Evolutionary conservation across 2,113 vertebrate species (phyloP).

Genomic region (Garra rufa): DNA sequence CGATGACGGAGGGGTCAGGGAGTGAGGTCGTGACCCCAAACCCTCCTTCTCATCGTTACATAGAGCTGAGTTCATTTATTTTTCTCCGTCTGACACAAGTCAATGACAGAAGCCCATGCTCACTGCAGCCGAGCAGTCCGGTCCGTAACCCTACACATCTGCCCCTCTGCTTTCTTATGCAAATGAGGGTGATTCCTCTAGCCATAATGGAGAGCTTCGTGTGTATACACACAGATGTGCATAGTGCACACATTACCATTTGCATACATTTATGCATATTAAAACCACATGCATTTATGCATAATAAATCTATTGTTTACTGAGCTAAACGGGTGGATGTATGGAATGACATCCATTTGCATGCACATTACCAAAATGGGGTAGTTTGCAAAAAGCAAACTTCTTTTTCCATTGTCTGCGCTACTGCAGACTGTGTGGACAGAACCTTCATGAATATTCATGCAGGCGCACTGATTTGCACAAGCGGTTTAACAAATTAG

Average conservation of each 20-base stretch:
- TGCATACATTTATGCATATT: constrained; percentile 19
- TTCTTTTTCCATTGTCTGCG: background rate
- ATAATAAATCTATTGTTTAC: constrained; percentile 19
- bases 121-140: constrained; percentile 34
- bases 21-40: constrained; percentile 66
- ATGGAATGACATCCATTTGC: constrained; percentile 16
- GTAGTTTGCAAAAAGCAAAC: constrained; percentile 21
- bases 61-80: constrained; percentile 63
- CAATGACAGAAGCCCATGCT: constrained; percentile 40
- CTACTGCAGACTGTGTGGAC: constrained; percentile 8
- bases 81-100: constrained; percentile 57
- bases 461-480: constrained; percentile 62
- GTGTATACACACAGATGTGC: constrained; percentile 27
- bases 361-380: constrained; percentile 15
- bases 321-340: background rate
- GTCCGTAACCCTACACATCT: constrained; percentile 68
- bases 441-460: constrained; percentile 62
- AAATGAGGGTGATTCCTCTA: constrained; percentile 56
- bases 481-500: constrained; percentile 45
- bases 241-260: constrained; percentile 4
- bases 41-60: constrained; percentile 53
- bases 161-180: constrained; percentile 68
- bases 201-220: constrained; percentile 26
- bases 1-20: constrained; percentile 67
- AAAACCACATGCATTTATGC: constrained; percentile 4